Base-by-base conservation (phyloP, 1,140 invertebrate species). In the Penaeus japonicus region DNA sequence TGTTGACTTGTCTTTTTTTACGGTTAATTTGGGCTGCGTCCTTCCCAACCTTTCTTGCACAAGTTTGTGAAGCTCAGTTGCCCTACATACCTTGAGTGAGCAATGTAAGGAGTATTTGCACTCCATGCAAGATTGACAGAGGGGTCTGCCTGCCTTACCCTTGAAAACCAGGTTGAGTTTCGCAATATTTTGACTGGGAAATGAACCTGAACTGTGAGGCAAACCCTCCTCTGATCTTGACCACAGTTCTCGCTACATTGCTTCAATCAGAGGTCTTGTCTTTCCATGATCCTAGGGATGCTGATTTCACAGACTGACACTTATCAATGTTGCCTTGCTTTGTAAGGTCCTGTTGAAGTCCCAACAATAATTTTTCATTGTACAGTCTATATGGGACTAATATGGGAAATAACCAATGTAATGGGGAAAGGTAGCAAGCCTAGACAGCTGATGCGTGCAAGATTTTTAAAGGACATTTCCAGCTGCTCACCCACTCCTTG, bases 11-110 rank as follows among this genome's bases (percentile, higher is more conserved):
- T 55, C 22, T 70, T 54, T 81, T 87, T 87, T 75, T 54, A 47
- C 27, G 35, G 84, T 85, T 70, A 55, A 78, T 75, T 77, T 30
- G 55, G 80, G 87, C 24, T 75, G 47, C 47, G 73, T 88, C 87
- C 87, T 88, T 88, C 87, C 87, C 87, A 88, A 88, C 83, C 87
- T 88, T 88, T 88, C 87, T 82, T 88, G 87, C 87, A 88, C 87
- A 88, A 88, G 87, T 88, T 88, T 88, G 83, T 88, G 87, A 84
- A 88, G 80, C 57, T 88, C 80, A 88, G 87, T 88, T 84, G 35
- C 85, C 70, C n/a, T 55, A 57, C 47, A 83, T 88, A 88, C 80
- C 87, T 88, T 81, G 39, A 27, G 55, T 83, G 77, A 47, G 62
- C 73, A 87, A 84, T 88, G 87, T 83, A 47, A 47, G 47, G 47